A percentile compares a stretch with the other conserved stretches of the same genome.
Conservation (phyloP, 1,140 invertebrate genomes). For the Conopomorpha cramerella region DNA sequence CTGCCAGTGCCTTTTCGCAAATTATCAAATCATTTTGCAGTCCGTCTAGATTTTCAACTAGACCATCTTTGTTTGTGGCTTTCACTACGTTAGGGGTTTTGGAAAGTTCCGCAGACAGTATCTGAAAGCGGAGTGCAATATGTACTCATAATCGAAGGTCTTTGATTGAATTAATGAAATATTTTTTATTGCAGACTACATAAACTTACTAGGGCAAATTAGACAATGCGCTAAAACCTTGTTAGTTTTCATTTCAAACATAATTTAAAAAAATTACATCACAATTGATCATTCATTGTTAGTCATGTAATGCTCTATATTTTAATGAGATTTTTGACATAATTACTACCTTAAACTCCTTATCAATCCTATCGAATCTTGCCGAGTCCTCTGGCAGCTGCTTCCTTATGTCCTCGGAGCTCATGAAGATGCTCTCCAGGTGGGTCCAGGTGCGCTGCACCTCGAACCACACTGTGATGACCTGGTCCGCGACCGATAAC, state of each 20-base stretch:
- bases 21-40: constrained; percentile 85
- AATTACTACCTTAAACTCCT: constrained; percentile 86
- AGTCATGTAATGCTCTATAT: too few relatives aligned
- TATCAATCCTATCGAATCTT: constrained; percentile 90
- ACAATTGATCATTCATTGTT: too few relatives aligned
- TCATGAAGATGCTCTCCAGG: constrained; percentile 97
- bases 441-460: constrained; percentile 97
- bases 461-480: constrained; percentile 93
- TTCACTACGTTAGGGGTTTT: constrained; percentile 85
- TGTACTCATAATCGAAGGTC: too few relatives aligned
- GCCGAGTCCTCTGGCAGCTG: constrained; percentile 92
- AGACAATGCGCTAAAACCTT: too few relatives aligned
- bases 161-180: too few relatives aligned
- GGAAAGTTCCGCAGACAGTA: constrained; percentile 70
- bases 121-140: too few relatives aligned
- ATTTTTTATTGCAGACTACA: too few relatives aligned
- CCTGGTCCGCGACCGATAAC: constrained; percentile 90
- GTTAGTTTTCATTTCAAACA: too few relatives aligned
- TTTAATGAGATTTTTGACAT: too few relatives aligned
- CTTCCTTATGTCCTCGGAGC: constrained; percentile 93
- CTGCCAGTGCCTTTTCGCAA: constrained; percentile 96
- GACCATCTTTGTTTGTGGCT: constrained; percentile 84
- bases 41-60: constrained; percentile 77
- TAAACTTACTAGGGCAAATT: too few relatives aligned
- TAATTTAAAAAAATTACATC: too few relatives aligned